phyloP scores from a whole-genome alignment of 2,797 vertebrate species.

The Cynopterus sphinx region DNA sequence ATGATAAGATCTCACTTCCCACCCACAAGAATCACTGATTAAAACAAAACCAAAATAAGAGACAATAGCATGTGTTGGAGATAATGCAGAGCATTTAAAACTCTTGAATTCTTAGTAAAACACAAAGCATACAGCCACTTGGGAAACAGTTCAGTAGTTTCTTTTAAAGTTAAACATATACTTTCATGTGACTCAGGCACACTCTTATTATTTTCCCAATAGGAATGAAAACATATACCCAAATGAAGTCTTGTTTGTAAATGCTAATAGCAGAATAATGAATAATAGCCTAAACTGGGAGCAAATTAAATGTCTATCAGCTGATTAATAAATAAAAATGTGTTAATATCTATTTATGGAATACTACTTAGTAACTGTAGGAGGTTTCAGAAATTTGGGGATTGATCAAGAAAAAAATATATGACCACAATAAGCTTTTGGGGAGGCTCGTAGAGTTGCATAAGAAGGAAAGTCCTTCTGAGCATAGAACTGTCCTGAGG shows the following conservation, averaged over 20 bases:
- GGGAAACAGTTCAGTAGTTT: neutral
- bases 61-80: neutral
- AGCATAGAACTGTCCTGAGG: neutral
- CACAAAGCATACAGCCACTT: neutral
- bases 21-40: neutral
- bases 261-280: neutral
- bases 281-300: neutral
- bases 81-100: neutral
- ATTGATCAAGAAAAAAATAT: neutral
- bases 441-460: neutral
- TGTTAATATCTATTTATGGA: neutral
- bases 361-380: neutral
- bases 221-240: neutral
- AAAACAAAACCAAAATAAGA: neutral
- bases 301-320: neutral
- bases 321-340: neutral
- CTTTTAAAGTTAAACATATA: conserved; percentile 30
- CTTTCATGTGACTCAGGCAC: neutral
- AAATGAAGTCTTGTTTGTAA: neutral
- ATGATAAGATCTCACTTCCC: neutral
- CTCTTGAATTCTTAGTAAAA: neutral
- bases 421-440: neutral
- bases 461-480: neutral
- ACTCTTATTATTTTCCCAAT: neutral
- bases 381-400: neutral